Conservation (phyloP, 1,140 invertebrate genomes). For the Nasonia longicornis region DNA sequence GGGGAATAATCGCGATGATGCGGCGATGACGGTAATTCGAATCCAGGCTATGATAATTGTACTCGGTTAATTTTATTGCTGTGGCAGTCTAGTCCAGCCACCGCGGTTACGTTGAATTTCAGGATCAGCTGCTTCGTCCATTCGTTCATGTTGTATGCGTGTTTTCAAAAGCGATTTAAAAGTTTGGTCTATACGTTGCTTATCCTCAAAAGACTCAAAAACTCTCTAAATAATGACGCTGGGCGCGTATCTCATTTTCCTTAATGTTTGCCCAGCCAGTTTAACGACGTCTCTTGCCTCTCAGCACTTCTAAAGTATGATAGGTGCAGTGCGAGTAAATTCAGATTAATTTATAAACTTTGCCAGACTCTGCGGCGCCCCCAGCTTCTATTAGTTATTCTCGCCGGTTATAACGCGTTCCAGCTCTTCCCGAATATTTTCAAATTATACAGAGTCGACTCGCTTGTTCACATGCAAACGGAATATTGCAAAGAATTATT, state of each 20-base stretch:
- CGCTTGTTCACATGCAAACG: not conserved
- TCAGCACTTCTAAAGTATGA: constrained; percentile 38
- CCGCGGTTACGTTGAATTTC: not conserved
- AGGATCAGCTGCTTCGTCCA: not conserved
- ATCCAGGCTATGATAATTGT: not conserved
- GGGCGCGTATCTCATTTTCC: constrained; percentile 4
- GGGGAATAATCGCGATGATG: not conserved
- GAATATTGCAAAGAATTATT: too few relatives aligned
- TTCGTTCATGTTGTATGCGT: too few relatives aligned
- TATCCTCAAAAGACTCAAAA: too few relatives aligned
- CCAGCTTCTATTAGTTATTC: constrained; percentile 41
- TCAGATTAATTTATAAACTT: constrained; percentile 44
- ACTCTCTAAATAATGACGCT: not conserved
- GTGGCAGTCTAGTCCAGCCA: too few relatives aligned
- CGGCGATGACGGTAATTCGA: not conserved
- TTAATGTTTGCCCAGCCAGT: constrained; percentile 30
- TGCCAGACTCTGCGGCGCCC: not conserved
- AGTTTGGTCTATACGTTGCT: too few relatives aligned
- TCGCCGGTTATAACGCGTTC: not conserved
- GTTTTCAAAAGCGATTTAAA: too few relatives aligned
- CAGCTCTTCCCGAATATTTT: constrained; percentile 20
- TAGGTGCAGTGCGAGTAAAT: constrained; percentile 27
- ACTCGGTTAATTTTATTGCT: constrained; percentile 5
- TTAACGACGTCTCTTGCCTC: constrained; percentile 16
- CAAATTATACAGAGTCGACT: not conserved